Evolutionary conservation across 2,797 vertebrate species (phyloP).

Genomic region (Microctenopoma stevenorrisi): DNA sequence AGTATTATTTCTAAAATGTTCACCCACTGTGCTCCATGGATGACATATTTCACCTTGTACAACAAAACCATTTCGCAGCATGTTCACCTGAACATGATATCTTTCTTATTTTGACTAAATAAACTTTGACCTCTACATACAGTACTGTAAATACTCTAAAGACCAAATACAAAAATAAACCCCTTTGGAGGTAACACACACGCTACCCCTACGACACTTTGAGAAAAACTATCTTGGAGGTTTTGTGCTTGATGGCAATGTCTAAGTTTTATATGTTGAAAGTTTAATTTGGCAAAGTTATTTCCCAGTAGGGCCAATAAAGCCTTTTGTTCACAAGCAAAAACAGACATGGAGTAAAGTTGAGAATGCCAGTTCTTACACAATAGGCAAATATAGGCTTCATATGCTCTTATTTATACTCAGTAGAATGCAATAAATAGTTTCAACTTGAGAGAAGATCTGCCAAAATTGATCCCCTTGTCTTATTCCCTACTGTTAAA

Average conservation of each 20-base stretch:
- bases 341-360: constrained; percentile 38
- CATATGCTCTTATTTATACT: neutral
- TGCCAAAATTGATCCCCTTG: neutral
- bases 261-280: constrained; percentile 40
- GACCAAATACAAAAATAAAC: neutral
- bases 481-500: neutral
- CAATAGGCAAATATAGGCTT: constrained; percentile 11
- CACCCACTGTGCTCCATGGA: constrained; percentile 1
- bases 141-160: neutral
- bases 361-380: constrained; percentile 17
- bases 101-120: neutral
- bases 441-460: neutral
- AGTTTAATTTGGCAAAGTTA: constrained; percentile 11
- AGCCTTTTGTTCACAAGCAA: constrained; percentile 41
- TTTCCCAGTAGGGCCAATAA: constrained; percentile 35
- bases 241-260: constrained; percentile 25
- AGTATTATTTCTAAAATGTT: constrained; percentile 27
- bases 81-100: neutral
- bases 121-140: neutral
- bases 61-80: constrained; percentile 14
- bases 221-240: neutral
- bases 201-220: neutral
- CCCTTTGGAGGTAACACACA: neutral
- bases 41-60: neutral
- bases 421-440: constrained; percentile 5